Base-by-base conservation (phyloP, 1,140 invertebrate species). In the Hormaphis cornu region DNA sequence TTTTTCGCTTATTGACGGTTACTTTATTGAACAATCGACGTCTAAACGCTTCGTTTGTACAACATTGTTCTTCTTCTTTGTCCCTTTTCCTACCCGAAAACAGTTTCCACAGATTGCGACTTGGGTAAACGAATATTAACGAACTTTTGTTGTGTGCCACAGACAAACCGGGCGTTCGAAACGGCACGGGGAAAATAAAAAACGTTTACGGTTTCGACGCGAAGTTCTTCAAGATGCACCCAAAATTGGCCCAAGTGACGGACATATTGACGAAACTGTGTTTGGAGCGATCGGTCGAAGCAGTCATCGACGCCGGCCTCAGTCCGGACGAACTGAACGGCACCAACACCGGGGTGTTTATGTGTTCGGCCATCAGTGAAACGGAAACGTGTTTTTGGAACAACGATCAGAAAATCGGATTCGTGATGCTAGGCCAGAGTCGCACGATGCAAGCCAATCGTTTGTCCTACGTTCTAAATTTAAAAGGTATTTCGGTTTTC, bases 391-490 rank as follows among this genome's bases (percentile, higher is more conserved):
- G 33, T n/a, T 14, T 18, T 2, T 6, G 33, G 18, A 24, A 44
- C 3, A 18, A 5, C 2, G 18, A 18, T 46, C 22, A 63, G 3
- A 5, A 10, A n/a, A 20, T 16, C 9, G 35, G 22, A 1, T 63
- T 63, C 46, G 18, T 20, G 33, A 80, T 87, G 74, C 83, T 84
- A 61, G 86, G 86, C 18, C 84, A 84, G 75, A 81, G 82, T 14
- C 77, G 82, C 50, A 83, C 83, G 26, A 87, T 88, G 85, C 82
- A 87, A 79, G 80, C 85, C 6, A 87, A 88, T 75, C 77, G 86
- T 72, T 75, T 87, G 14, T 63, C 69, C n/a, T 70, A 59, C 16
- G n/a, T 37, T 10, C 24, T 70, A 6, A 70, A 46, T 69, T 69
- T 71, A 53, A 54, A 18, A 44, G 70, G 61, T 63, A 28, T 5